Evolutionary conservation across 2,113 vertebrate species (phyloP).

Genomic region (Spea multiplicata): DNA sequence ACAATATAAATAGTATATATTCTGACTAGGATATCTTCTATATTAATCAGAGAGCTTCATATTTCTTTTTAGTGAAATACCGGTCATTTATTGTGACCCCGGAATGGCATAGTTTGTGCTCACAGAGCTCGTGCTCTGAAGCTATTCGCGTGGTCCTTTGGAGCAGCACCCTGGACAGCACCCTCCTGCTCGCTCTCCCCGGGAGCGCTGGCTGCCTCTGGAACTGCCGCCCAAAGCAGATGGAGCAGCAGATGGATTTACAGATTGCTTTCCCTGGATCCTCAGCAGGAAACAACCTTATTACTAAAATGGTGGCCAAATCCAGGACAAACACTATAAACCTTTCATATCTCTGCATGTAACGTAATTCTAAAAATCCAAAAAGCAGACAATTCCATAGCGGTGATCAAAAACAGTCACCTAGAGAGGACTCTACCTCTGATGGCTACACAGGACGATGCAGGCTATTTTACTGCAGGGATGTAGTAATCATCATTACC

Average conservation of each 20-base stretch:
- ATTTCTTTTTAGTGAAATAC: no score
- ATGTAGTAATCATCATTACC: no score
- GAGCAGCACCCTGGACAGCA: conserved; percentile 66
- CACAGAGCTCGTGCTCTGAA: conserved; percentile 11
- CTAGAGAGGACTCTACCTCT: no score
- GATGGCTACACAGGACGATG: no score
- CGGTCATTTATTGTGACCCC: no score
- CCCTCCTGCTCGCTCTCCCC: conserved; percentile 57
- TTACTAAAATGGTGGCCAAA: conserved; percentile 53
- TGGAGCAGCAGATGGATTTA: conserved; percentile 87
- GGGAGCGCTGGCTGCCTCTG: conserved; percentile 50
- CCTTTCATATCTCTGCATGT: neutral
- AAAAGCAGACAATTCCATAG: no score
- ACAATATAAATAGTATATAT: no score
- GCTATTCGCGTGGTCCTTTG: neutral
- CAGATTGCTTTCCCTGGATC: conserved; percentile 68
- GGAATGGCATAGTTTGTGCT: neutral
- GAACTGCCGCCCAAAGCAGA: conserved; percentile 67
- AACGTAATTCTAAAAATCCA: no score
- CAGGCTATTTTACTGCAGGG: no score
- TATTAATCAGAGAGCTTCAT: no score
- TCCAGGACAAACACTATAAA: conserved; percentile 52
- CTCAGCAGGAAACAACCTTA: conserved; percentile 61
- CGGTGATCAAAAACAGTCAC: no score
- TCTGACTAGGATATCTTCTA: no score